Evolutionary conservation across 2,888 invertebrate genomes (phyloP).

Genomic region (Aspidiotus destructor): DNA sequence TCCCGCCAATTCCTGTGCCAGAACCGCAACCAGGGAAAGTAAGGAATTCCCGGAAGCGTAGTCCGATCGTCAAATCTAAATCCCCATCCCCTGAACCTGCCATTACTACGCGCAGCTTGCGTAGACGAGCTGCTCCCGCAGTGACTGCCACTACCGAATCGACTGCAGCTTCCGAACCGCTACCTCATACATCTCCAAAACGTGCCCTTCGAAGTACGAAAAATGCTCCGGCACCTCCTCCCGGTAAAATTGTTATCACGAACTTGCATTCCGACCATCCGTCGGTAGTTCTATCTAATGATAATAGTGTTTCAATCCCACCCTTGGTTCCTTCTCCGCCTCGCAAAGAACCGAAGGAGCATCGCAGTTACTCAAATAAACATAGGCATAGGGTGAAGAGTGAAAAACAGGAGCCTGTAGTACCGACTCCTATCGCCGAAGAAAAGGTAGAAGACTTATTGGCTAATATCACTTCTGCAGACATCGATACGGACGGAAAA

Average conservation of each 20-base stretch:
- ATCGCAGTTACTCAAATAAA: conserved; percentile 17
- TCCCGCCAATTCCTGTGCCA: conserved; percentile 5
- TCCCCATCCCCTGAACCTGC: conserved; percentile 23
- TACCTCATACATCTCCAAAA: conserved; percentile 21
- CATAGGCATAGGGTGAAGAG: conserved; percentile 19
- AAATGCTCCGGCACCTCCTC: background rate
- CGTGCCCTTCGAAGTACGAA: conserved; percentile 18
- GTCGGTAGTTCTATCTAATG: conserved; percentile 13
- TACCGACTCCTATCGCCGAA: background rate
- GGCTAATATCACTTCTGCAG: conserved; percentile 3
- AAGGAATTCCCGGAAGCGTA: conserved; percentile 23
- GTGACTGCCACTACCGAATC: background rate
- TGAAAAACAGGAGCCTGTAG: background rate
- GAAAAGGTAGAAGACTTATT: conserved; percentile 26
- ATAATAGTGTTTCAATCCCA: background rate
- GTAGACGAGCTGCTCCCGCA: conserved; percentile 9
- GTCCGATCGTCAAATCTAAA: conserved; percentile 9
- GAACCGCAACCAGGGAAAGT: conserved; percentile 25
- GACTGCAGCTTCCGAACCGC: background rate
- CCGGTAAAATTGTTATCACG: conserved; percentile 28
- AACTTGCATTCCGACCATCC: conserved; percentile 30
- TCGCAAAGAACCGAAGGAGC: conserved; percentile 26
- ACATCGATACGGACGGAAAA: background rate
- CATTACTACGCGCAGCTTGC: conserved; percentile 34
- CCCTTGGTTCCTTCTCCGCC: conserved; percentile 3